Evolutionary conservation across 2,888 invertebrate species (phyloP).

Genomic region (Rhynchonema sp.): DNA sequence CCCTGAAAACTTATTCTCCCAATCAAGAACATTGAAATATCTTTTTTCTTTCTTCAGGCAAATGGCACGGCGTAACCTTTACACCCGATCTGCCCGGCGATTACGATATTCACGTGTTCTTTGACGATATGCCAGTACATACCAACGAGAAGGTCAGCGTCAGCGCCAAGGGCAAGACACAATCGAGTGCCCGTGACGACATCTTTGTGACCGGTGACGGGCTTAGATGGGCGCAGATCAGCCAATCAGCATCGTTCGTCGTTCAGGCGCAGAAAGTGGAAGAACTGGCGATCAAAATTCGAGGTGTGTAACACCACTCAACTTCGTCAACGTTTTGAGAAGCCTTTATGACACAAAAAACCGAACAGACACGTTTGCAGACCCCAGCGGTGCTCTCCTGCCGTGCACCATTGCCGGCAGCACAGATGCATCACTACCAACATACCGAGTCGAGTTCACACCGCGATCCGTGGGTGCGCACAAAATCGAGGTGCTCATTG

Average conservation of each 20-base stretch:
- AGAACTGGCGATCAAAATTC: neutral
- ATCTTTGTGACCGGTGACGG: conserved; percentile 40
- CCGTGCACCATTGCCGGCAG: neutral
- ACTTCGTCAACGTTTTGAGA: too few species aligned
- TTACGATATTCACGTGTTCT: neutral
- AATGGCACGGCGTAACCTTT: neutral
- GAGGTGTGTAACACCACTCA: too few species aligned
- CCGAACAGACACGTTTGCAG: conserved; percentile 6
- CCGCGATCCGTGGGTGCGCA: neutral
- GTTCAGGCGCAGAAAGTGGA: conserved; percentile 51
- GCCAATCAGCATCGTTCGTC: conserved; percentile 58
- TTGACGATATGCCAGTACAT: too few species aligned
- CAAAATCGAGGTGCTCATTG: neutral
- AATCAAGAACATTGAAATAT: too few species aligned
- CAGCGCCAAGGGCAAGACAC: neutral
- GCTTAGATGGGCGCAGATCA: conserved; percentile 69
- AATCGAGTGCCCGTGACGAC: neutral
- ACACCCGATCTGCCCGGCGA: neutral
- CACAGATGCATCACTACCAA: neutral
- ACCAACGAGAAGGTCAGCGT: neutral
- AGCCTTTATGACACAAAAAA: too few species aligned
- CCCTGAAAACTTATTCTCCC: too few species aligned
- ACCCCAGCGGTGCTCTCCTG: neutral
- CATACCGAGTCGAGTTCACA: neutral
- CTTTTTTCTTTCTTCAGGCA: too few species aligned